These are phyloP conservation scores for Diarsia brunnea DNA, from an alignment of 2,888 invertebrate genomes.

Conservation along the genomic window DNA sequence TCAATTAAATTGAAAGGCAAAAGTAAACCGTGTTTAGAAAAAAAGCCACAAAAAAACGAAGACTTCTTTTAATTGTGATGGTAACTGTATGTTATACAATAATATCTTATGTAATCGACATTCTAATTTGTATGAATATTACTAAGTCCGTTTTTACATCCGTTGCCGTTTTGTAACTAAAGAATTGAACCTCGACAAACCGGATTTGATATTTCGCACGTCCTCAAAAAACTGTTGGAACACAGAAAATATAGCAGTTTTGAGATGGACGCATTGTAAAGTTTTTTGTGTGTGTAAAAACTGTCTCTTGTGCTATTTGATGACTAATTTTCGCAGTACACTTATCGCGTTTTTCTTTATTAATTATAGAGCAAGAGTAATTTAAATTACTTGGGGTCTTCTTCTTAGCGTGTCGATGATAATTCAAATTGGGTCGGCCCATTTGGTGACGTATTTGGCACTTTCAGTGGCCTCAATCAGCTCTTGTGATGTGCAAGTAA, in stretches of 20 bases:
- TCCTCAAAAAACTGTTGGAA: neutral
- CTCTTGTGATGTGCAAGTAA: no score
- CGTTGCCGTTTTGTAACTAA: slow-evolving; percentile 4
- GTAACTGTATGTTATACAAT: slow-evolving; percentile 22
- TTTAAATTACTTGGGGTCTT: neutral
- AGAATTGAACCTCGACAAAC: neutral
- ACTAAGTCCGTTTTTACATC: slow-evolving; percentile 16
- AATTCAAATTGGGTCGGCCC: no score
- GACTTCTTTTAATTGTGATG: slow-evolving; percentile 1
- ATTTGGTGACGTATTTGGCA: no score
- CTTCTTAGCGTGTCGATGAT: no score
- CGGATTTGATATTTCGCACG: neutral
- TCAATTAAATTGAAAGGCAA: slow-evolving; percentile 18
- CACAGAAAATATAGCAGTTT: neutral
- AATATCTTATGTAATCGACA: slow-evolving; percentile 35
- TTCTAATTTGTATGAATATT: slow-evolving; percentile 21
- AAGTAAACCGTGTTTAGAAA: neutral
- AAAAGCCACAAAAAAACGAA: neutral
- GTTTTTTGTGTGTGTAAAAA: neutral
- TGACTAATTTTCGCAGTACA: neutral
- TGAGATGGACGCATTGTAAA: neutral
- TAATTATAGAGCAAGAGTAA: neutral
- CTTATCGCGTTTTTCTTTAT: neutral
- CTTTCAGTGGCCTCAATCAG: no score
- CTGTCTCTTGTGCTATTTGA: neutral